Base-by-base conservation (phyloP, 2,797 vertebrate species). In the Gambelia wislizenii region DNA sequence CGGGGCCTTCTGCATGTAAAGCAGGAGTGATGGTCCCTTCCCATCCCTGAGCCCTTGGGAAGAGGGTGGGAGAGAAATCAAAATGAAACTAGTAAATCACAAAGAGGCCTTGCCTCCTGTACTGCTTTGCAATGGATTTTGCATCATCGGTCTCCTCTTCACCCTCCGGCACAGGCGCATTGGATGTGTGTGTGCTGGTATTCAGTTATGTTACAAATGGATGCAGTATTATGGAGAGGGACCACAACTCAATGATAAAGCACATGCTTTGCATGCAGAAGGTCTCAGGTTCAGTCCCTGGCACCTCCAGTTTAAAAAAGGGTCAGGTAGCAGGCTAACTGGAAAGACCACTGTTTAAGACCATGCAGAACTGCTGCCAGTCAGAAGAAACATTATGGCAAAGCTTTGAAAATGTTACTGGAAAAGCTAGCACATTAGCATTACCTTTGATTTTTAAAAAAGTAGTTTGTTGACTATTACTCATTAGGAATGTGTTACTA, bases 41-140 rank as follows among this genome's bases (percentile, higher is more conserved):
- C 77, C 30, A 33, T 9, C 44, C 4, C 54, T 6, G n/a, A 47
- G 44, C 39, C 59, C 67, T 47, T 81, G 69, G 42, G 44, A 36
- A 47, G 52, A 54, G 39, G 78, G 33, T 56, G 30, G 52, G 12
- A 59, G 33, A 47, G 27, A 74, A 81, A 87, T 87, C 30, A 72
- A 75, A 88, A 88, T 88, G 54, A 64, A 67, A 64, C 27, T 47
- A 77, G 25, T 56, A 87, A 87, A 87, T 67, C 72, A 83, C 59
- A 42, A 33, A 59, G 33, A 82, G 52, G 39, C n/a, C 47, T 84
- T 25, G 2, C 74, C 77, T 77, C 81, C 22, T 61, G 5, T 42
- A 52, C 25, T 25, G 25, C 72, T 49, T 27, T 3, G 70, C 33
- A 64, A 75, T 75, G 56, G 36, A 25, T 20, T 83, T 16, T 42